Percentiles rank a stretch among this genome's conserved stretches.
Evolutionary conservation across 64 coral and sea anemone species (phyloP).

Genomic region (Astreopora myriophthalma): DNA sequence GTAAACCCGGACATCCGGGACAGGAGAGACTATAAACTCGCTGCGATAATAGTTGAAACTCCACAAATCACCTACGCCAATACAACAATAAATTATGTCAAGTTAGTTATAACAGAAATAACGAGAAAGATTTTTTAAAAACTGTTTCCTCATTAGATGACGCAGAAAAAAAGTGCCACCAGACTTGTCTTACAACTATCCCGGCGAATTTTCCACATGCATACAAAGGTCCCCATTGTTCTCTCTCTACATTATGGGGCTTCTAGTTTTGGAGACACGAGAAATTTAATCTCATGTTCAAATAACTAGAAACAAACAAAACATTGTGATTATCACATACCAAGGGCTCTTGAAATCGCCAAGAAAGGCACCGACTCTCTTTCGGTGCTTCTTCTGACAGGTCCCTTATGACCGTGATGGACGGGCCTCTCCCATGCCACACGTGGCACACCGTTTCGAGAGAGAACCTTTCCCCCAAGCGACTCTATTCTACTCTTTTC

Average conservation of each 20-base stretch:
- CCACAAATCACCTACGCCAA: constrained; percentile 85
- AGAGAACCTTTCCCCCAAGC: constrained; percentile 77
- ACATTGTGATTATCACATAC: constrained; percentile 14
- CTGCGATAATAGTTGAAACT: constrained; percentile 91
- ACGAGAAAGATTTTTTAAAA: no score
- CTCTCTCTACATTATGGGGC: no score
- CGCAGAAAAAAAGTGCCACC: no score
- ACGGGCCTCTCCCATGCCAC: constrained; percentile 94
- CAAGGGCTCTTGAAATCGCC: constrained; percentile 87
- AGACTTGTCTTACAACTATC: no score
- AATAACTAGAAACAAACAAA: no score
- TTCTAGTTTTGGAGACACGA: no score
- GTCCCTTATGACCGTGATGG: constrained; percentile 80
- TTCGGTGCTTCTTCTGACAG: constrained; percentile 89
- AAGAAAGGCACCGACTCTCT: constrained; percentile 90
- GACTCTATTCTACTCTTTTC: constrained; percentile 84
- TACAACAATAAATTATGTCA: neutral
- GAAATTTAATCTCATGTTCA: neutral
- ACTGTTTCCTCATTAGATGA: no score
- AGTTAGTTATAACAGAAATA: no score
- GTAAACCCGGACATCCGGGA: constrained; percentile 85
- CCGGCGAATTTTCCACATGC: no score
- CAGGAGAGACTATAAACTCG: constrained; percentile 90
- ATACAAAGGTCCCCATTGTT: no score
- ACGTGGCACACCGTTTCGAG: constrained; percentile 84